These are phyloP conservation scores for Tipula helvola DNA, from an alignment of 2,888 invertebrate genomes.

Conservation along the genomic window DNA sequence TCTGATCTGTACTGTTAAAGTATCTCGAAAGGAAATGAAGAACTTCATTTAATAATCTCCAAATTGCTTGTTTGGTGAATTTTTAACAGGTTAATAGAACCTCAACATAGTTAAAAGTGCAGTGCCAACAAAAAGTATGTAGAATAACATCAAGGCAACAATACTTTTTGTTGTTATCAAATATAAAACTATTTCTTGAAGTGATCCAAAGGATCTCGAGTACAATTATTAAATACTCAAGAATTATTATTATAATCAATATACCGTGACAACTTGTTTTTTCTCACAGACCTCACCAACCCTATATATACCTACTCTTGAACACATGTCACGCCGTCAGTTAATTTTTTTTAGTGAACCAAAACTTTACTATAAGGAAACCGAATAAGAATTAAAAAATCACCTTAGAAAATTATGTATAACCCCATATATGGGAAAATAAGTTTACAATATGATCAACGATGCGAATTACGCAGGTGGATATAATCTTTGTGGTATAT, in stretches of 20 bases:
- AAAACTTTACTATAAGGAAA: neutral
- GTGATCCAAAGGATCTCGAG: neutral
- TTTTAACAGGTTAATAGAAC: no score
- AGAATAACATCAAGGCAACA: no score
- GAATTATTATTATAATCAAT: neutral
- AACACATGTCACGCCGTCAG: neutral
- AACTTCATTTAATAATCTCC: no score
- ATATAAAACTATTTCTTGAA: no score
- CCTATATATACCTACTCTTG: neutral
- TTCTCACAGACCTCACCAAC: neutral
- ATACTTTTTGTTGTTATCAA: no score
- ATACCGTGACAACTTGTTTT: neutral
- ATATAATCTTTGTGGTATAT: neutral
- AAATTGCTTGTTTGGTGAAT: no score
- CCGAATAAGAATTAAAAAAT: neutral
- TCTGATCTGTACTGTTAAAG: no score
- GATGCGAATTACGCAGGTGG: neutral
- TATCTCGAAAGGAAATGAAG: no score
- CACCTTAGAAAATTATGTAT: neutral
- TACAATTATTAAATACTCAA: neutral
- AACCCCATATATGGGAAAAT: neutral
- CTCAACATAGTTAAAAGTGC: no score
- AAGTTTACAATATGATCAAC: neutral
- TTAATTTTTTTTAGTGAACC: neutral
- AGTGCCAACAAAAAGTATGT: no score